Evolutionary conservation across 2,113 vertebrate genomes (phyloP).

Genomic region (Eira barbara): DNA sequence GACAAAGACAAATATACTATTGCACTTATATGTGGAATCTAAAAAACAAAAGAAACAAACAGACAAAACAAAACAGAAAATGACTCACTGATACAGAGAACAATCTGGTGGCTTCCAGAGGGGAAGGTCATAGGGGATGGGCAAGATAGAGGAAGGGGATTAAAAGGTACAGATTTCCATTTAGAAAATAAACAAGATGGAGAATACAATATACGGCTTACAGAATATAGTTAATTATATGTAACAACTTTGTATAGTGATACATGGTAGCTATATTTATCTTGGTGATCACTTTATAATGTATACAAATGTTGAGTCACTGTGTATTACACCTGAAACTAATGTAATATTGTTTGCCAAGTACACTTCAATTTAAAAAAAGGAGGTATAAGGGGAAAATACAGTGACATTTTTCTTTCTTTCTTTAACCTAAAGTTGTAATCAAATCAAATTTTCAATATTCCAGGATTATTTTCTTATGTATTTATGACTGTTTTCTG

Average conservation of each 20-base stretch:
- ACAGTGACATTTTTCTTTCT: neutral
- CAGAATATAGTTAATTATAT: neutral
- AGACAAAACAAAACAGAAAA: neutral
- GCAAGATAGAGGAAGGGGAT: neutral
- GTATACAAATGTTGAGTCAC: neutral
- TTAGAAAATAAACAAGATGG: neutral
- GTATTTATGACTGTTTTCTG: neutral
- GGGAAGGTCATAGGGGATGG: neutral
- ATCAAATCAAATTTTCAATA: neutral
- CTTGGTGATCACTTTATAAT: neutral
- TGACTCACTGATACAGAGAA: neutral
- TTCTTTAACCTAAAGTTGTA: neutral
- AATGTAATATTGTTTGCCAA: neutral
- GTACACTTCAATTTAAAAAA: neutral
- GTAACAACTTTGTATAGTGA: neutral
- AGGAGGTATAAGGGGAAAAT: neutral
- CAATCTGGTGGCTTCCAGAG: neutral
- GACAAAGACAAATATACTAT: neutral
- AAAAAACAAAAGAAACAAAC: neutral
- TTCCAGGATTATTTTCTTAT: neutral
- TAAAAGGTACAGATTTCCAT: neutral
- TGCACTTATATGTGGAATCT: neutral
- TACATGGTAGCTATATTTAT: neutral
- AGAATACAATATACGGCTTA: neutral
- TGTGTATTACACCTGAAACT: neutral